Evolutionary conservation across 2,888 invertebrate genomes (phyloP).

Genomic region (Tetranychus piercei): DNA sequence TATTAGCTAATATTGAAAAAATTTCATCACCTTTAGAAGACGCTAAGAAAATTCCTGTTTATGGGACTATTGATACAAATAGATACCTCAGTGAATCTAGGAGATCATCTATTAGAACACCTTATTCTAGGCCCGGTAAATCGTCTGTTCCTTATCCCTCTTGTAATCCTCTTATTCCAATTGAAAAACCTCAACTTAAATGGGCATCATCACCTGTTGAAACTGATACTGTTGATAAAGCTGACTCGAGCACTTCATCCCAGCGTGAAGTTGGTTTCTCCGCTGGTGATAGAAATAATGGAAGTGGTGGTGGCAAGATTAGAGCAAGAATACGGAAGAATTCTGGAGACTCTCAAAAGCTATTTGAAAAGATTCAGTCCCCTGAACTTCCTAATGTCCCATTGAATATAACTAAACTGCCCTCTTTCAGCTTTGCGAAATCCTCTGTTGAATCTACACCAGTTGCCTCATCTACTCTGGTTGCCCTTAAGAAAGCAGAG

Average conservation of each 20-base stretch:
- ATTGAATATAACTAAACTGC: constrained; percentile 7
- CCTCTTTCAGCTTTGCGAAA: not conserved
- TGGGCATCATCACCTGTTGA: not conserved
- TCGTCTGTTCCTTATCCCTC: not conserved
- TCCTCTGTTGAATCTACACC: not conserved
- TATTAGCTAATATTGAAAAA: constrained; percentile 53
- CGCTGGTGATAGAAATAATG: not conserved
- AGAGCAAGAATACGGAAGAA: not conserved
- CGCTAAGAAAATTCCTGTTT: constrained; percentile 14
- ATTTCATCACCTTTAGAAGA: constrained; percentile 19
- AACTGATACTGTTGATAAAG: too few relatives aligned
- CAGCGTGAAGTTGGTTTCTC: not conserved
- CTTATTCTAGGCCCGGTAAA: constrained; percentile 1
- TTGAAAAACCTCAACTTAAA: not conserved
- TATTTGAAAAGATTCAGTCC: not conserved
- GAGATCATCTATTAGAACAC: not conserved
- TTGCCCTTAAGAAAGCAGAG: not conserved
- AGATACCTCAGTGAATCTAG: not conserved
- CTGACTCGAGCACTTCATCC: not conserved
- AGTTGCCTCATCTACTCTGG: not conserved
- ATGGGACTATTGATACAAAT: not conserved
- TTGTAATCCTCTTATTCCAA: not conserved
- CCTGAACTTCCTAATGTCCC: not conserved
- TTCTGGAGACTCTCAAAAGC: not conserved
- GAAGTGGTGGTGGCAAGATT: not conserved